Conservation (phyloP, 2,888 invertebrate genomes). For the Rhabditoides inermis region DNA sequence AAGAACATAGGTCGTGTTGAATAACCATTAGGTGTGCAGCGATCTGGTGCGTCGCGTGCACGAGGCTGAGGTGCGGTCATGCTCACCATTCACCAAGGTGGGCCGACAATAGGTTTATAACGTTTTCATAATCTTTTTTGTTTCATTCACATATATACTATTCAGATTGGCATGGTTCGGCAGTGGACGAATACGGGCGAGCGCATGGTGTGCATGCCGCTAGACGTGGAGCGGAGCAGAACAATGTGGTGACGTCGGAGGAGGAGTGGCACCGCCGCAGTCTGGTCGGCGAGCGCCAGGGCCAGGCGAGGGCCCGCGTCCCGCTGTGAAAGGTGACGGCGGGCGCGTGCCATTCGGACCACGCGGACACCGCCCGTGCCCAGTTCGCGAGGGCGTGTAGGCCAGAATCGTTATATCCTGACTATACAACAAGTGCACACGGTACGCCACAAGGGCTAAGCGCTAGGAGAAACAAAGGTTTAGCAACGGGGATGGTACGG, state of each 20-base stretch:
- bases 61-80: constrained; percentile 11
- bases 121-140: too few species aligned
- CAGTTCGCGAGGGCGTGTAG: constrained; percentile 38
- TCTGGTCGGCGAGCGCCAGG: constrained; percentile 56
- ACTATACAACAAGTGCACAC: too few species aligned
- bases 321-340: constrained; percentile 48
- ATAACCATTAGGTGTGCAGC: constrained; percentile 1
- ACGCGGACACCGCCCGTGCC: constrained; percentile 36
- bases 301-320: constrained; percentile 42
- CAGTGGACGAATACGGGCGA: constrained; percentile 63
- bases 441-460: too few species aligned
- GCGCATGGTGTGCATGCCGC: constrained; percentile 46
- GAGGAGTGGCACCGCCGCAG: constrained; percentile 27
- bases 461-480: too few species aligned
- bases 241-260: too few species aligned
- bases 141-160: neutral
- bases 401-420: too few species aligned
- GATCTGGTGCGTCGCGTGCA: constrained; percentile 16
- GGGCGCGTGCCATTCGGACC: constrained; percentile 35
- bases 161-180: constrained; percentile 61
- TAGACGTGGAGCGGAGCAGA: too few species aligned
- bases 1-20: constrained; percentile 2
- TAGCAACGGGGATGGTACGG: too few species aligned
- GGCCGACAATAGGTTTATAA: too few species aligned
- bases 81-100: constrained; percentile 13